Evolutionary conservation across 30 jellyfish, hydroid and myxozoan species (phyloP).

Genomic region (Hydra vulgaris): DNA sequence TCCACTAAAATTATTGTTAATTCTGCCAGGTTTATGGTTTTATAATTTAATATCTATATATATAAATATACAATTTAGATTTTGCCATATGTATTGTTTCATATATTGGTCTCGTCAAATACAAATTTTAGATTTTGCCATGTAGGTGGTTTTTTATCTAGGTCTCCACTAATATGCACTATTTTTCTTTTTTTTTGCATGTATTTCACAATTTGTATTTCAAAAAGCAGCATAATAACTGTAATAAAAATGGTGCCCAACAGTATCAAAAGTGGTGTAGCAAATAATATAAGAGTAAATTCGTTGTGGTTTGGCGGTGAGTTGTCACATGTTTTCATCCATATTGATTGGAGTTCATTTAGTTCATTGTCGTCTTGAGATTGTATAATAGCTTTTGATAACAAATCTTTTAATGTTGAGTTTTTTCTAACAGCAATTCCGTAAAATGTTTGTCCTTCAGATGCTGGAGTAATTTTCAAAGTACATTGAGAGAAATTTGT

Average conservation of each 20-base stretch:
- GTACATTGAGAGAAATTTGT: conserved; percentile 50
- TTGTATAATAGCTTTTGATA: conserved; percentile 54
- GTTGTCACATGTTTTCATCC: conserved; percentile 60
- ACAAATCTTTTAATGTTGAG: conserved; percentile 43
- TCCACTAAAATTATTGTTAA: too few relatives aligned
- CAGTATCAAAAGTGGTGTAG: conserved; percentile 25
- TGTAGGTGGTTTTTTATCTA: not conserved
- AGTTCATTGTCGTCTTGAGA: conserved; percentile 44
- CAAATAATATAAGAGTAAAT: conserved; percentile 17
- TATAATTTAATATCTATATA: not conserved
- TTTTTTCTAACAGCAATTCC: conserved; percentile 67
- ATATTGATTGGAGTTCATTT: conserved; percentile 38
- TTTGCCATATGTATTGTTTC: not conserved
- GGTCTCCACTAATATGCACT: not conserved
- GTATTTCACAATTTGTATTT: not conserved
- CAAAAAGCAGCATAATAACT: conserved; percentile 5
- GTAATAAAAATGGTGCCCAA: not conserved
- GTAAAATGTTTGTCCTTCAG: conserved; percentile 67
- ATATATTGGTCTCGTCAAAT: too few relatives aligned
- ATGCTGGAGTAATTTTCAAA: conserved; percentile 38
- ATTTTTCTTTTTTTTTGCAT: not conserved
- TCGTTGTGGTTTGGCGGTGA: not conserved
- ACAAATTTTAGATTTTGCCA: not conserved
- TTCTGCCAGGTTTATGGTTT: too few relatives aligned
- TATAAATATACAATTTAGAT: not conserved